These are phyloP conservation scores for Plecturocebus donacophilus DNA, from an alignment of 2,113 vertebrate species.

Conservation along the genomic window DNA sequence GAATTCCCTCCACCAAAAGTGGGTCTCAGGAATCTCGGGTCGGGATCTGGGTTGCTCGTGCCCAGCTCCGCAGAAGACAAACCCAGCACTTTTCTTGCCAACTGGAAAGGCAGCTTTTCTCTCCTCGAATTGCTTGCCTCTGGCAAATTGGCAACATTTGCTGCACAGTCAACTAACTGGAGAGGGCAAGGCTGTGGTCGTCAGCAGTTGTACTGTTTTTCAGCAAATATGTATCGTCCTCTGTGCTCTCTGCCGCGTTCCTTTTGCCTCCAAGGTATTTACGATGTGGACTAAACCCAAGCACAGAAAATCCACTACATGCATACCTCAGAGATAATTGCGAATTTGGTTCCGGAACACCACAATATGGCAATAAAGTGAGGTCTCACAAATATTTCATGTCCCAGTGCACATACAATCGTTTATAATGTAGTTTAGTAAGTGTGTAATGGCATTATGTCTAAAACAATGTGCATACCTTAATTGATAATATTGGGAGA, in stretches of 20 bases:
- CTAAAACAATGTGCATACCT: neutral
- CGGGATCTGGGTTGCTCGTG: neutral
- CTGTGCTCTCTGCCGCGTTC: neutral
- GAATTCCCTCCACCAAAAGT: neutral
- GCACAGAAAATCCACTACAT: neutral
- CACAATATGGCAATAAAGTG: neutral
- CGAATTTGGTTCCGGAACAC: neutral
- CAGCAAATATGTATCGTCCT: neutral
- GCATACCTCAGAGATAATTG: neutral
- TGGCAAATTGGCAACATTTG: neutral
- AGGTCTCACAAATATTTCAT: neutral
- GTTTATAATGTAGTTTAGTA: neutral
- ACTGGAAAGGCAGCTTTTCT: neutral
- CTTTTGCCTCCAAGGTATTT: neutral
- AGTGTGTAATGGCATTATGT: neutral
- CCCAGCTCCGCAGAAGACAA: neutral
- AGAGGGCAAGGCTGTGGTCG: neutral
- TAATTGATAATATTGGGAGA: neutral
- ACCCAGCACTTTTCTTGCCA: neutral
- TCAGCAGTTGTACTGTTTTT: neutral
- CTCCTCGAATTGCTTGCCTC: neutral
- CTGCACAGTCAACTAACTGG: neutral
- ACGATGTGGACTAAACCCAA: neutral
- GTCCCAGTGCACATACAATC: neutral
- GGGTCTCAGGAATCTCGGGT: neutral